Percentiles rank a stretch among this genome's conserved stretches.
phyloP scores from a whole-genome alignment of 1,140 invertebrate species.

The Microplitis mediator region DNA sequence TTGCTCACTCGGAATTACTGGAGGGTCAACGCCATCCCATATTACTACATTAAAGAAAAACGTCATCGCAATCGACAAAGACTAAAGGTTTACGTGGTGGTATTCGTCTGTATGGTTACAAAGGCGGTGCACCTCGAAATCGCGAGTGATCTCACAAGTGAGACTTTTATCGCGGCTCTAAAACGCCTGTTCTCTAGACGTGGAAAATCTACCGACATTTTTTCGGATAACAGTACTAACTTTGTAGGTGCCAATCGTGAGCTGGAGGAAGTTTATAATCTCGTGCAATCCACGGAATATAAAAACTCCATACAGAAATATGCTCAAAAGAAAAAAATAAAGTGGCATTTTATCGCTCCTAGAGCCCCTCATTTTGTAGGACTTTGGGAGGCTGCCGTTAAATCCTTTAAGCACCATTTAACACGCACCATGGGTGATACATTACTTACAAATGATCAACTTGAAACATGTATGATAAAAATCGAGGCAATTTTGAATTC shows the following conservation, averaged over 20 bases:
- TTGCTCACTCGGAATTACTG: too few species aligned
- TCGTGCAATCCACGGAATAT: not conserved
- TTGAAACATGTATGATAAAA: not conserved
- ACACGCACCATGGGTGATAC: not conserved
- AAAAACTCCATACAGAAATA: too few species aligned
- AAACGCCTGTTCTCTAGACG: conserved; percentile 15
- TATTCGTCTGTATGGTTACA: too few species aligned
- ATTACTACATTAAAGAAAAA: too few species aligned
- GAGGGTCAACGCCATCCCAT: too few species aligned
- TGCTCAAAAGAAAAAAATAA: too few species aligned
- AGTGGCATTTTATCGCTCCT: too few species aligned
- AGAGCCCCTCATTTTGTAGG: conserved; percentile 44
- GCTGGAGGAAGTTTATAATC: conserved; percentile 5
- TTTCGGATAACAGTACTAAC: conserved; percentile 24
- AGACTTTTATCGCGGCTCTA: not conserved
- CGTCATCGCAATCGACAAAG: too few species aligned
- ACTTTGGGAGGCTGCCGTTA: conserved; percentile 40
- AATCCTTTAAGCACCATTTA: not conserved
- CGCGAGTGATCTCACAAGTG: too few species aligned
- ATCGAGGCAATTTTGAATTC: not conserved
- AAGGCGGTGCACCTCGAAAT: too few species aligned
- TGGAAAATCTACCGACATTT: conserved; percentile 6
- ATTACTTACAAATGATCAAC: not conserved
- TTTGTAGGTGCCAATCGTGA: conserved; percentile 23
- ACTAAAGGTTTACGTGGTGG: too few species aligned